These are phyloP conservation scores for Bubo bubo DNA, from an alignment of 2,113 vertebrate species.

Conservation along the genomic window DNA sequence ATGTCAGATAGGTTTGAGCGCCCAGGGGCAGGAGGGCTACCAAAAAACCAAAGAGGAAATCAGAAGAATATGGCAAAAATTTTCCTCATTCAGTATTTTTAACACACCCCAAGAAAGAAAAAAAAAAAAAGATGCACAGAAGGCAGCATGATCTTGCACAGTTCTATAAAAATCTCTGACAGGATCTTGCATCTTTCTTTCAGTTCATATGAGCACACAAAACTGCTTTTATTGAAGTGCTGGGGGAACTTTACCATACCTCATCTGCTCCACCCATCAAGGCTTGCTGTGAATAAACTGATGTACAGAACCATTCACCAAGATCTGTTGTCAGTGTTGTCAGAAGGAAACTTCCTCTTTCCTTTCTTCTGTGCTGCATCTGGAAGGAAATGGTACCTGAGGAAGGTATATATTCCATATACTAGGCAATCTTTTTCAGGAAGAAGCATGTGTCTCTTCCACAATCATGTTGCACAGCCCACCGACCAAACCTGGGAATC, in stretches of 20 bases:
- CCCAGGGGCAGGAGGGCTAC: not conserved
- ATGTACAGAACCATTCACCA: not conserved
- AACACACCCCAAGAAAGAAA: not conserved
- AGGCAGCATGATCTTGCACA: not conserved
- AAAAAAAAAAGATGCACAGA: not conserved
- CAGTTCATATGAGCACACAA: not conserved
- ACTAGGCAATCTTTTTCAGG: not conserved
- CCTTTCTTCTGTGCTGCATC: not conserved
- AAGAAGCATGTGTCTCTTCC: not conserved
- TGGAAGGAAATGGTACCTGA: not conserved
- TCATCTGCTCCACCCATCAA: not conserved
- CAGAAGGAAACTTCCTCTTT: not conserved
- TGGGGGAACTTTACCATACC: not conserved
- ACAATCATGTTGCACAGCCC: not conserved
- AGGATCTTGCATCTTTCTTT: not conserved
- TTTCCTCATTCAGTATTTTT: not conserved
- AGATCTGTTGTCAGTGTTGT: not conserved
- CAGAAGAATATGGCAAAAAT: not conserved
- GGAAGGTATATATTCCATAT: not conserved
- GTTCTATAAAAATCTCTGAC: not conserved
- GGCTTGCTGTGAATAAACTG: not conserved
- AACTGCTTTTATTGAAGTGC: not conserved
- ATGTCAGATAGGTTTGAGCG: not conserved
- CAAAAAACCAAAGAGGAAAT: not conserved
- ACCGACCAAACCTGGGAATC: not conserved